Evolutionary conservation across 2,797 vertebrate species (phyloP), one percentile per base, ranked within the genome.

Genomic region (Rhincodon typus): DNA sequence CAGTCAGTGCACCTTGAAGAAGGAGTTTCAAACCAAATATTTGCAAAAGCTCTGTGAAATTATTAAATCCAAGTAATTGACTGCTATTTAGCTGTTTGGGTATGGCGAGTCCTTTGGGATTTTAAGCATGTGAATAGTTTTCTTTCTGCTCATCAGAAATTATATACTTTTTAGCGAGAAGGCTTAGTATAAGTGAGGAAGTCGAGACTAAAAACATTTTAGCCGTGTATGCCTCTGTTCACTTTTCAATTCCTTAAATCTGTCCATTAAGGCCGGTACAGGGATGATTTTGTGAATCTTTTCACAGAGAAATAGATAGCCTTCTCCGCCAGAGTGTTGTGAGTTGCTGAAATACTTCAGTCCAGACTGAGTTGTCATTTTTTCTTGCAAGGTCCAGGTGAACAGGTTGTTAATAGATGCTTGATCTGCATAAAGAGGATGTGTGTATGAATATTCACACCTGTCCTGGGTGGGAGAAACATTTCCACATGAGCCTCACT

Each of bases 41-140:
- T 95, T 95, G 94, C 72, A 95, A 95, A 95, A 95, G 70, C 70
- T 8, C 27, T 77, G 94, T 77, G 70, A 77, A 95, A 95, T 95
- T 74, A 95, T 95, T 95, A 95, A 95, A 95, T 77, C 70, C 46
- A 77, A 77, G 94, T 53, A 94, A 94, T 94, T 94, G 69, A 94
- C 67, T 74, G 94, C 46, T n/a, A 74, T 95, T 77, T 95, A 77
- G 70, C 50, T 72, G 46, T 95, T 94, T 94, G 42, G 25, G 70
- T 53, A 94, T 72, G 74, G 70, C 53, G 46, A 10, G 46, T 95
- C 69, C 69, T 72, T 19, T 95, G 94, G 70, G 94, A n/a, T 77
- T 42, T 95, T 95, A 77, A 77, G 25, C 30, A 77, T 53, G 94
- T 53, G 70, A 77, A 57, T 77, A 53, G 94, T 15, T 53, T 74